A percentile compares a stretch with the other conserved stretches of the same genome.
Conservation (phyloP, 37 sponge, comb jelly and placozoan genomes). For the Crambe crambe region DNA sequence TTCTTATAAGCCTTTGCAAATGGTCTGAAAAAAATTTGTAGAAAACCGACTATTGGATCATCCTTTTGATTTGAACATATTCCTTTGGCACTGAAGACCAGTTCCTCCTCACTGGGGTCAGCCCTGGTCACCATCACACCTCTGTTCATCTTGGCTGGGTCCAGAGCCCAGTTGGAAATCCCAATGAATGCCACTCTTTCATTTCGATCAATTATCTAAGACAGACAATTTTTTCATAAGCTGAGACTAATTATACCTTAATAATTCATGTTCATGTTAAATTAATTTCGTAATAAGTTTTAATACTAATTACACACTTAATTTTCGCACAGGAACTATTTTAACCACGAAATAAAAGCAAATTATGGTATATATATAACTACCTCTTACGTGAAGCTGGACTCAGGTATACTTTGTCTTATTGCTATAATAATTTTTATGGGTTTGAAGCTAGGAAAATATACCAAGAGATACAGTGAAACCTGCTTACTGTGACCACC, state of each 20-base stretch:
- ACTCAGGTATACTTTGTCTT: too few species aligned
- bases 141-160: slow-evolving; percentile 99
- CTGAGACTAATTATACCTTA: neutral
- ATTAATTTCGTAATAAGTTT: too few species aligned
- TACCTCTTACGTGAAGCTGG: too few species aligned
- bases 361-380: too few species aligned
- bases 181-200: slow-evolving; percentile 94
- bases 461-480: too few species aligned
- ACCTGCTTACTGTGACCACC: too few species aligned
- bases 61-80: slow-evolving; percentile 69
- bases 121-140: slow-evolving; percentile 94
- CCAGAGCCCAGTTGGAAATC: slow-evolving; percentile 98
- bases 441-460: too few species aligned
- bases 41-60: slow-evolving; percentile 33
- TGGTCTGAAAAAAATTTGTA: slow-evolving; percentile 45
- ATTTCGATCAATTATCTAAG: slow-evolving; percentile 53
- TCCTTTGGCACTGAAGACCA: slow-evolving; percentile 76
- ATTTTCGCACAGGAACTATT: too few species aligned
- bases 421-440: too few species aligned
- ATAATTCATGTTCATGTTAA: neutral
- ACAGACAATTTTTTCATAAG: neutral
- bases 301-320: neutral
- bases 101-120: slow-evolving; percentile 74
- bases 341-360: too few species aligned
- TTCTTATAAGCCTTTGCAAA: slow-evolving; percentile 75